Conservation (phyloP, 2,888 invertebrate species). For the Synanthedon tipuliformis region DNA sequence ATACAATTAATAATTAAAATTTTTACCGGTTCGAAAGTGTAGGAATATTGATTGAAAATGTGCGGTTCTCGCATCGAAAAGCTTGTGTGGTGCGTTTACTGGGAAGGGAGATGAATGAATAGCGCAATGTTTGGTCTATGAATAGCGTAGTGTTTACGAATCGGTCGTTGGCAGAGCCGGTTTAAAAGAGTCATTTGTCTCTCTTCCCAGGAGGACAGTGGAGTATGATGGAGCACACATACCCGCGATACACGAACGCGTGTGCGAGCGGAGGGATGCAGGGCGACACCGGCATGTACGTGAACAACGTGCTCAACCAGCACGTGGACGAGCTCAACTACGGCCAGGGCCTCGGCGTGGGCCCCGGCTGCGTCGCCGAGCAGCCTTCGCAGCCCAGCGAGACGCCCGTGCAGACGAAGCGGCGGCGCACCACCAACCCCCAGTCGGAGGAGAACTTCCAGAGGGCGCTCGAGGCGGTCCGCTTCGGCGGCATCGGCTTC, state of each 20-base stretch:
- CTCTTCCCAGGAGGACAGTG: constrained; percentile 85
- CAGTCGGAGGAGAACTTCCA: constrained; percentile 87
- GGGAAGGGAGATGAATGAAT: constrained; percentile 66
- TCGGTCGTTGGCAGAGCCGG: background rate
- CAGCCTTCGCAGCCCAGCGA: constrained; percentile 29
- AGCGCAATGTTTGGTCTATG: background rate
- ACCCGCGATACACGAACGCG: constrained; percentile 78
- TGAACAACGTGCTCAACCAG: constrained; percentile 63
- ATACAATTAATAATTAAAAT: too few relatives aligned
- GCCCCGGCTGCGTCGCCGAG: constrained; percentile 34
- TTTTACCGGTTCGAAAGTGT: too few relatives aligned
- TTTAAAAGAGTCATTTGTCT: constrained; percentile 52
- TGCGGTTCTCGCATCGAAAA: background rate
- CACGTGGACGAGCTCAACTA: constrained; percentile 40
- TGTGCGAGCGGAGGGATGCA: constrained; percentile 73
- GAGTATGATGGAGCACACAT: constrained; percentile 86
- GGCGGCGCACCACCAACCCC: constrained; percentile 81
- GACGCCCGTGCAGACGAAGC: constrained; percentile 61
- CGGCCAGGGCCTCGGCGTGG: constrained; percentile 42
- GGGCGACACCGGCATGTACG: constrained; percentile 70
- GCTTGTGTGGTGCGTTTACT: constrained; percentile 44
- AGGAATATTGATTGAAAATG: too few relatives aligned
- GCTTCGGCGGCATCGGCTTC: constrained; percentile 86
- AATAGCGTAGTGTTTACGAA: background rate
- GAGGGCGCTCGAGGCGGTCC: constrained; percentile 82